Evolutionary conservation across 2,888 invertebrate genomes (phyloP).

Genomic region (Ornithoptera alexandrae): DNA sequence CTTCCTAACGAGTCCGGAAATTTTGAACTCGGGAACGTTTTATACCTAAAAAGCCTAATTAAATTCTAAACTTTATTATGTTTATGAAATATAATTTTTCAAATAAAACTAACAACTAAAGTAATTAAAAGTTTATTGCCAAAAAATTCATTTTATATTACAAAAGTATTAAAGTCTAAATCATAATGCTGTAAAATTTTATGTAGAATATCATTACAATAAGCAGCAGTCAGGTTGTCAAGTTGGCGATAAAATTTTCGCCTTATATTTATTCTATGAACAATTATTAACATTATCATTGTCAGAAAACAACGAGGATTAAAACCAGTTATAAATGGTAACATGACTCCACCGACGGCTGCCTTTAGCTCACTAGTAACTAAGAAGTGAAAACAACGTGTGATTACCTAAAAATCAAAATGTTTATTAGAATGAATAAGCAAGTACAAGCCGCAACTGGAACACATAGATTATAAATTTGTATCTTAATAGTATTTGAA

Average conservation of each 20-base stretch:
- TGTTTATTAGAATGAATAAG: not conserved
- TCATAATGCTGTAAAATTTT: constrained; percentile 17
- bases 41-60: no score
- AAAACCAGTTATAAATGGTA: constrained; percentile 60
- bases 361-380: constrained; percentile 61
- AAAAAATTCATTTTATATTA: constrained; percentile 10
- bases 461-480: no score
- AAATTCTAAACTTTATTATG: no score
- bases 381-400: constrained; percentile 42
- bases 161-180: constrained; percentile 2
- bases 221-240: constrained; percentile 60
- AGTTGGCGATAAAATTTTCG: constrained; percentile 41
- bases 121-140: constrained; percentile 16
- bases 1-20: no score
- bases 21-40: no score
- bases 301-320: constrained; percentile 35
- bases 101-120: not conserved
- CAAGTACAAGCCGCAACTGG: not conserved
- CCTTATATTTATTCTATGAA: constrained; percentile 32
- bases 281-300: constrained; percentile 31
- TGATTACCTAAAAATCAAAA: constrained; percentile 28
- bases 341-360: constrained; percentile 78
- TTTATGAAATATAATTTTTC: not conserved
- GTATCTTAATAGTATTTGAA: no score
- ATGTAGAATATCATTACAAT: constrained; percentile 28